phyloP scores from a whole-genome alignment of 2,888 invertebrate species.

The Melanchra persicariae region DNA sequence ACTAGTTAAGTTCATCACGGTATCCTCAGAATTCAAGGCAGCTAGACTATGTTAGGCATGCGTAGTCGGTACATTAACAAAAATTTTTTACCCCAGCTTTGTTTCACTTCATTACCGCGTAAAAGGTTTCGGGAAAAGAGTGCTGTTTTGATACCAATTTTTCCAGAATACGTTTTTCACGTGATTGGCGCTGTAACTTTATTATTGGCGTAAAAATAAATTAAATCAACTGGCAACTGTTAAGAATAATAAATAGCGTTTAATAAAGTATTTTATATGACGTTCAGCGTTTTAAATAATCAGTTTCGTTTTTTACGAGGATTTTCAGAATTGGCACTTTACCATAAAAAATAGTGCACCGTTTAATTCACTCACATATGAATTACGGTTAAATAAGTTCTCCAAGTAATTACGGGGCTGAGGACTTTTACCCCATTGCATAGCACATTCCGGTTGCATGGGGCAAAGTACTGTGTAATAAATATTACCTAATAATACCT shows the following conservation, averaged over 20 bases:
- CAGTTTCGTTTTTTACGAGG: constrained; percentile 4
- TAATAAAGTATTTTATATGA: background rate
- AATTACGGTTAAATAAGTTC: constrained; percentile 37
- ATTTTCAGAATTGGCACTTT: background rate
- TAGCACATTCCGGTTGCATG: constrained; percentile 41
- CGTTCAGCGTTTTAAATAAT: constrained; percentile 1
- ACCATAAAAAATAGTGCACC: constrained; percentile 4
- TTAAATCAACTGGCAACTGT: constrained; percentile 14
- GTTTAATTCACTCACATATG: constrained; percentile 23
- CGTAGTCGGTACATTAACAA: constrained; percentile 10
- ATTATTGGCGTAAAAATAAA: constrained; percentile 23
- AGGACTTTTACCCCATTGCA: constrained; percentile 20
- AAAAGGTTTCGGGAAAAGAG: constrained; percentile 11
- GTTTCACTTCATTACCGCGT: constrained; percentile 25
- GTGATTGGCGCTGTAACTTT: constrained; percentile 25
- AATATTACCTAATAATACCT: constrained; percentile 53
- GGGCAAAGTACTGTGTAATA: constrained; percentile 41
- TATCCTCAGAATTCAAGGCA: constrained; percentile 22
- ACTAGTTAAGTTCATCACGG: constrained; percentile 39
- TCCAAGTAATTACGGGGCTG: constrained; percentile 35
- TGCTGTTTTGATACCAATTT: constrained; percentile 1
- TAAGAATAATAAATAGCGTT: constrained; percentile 15
- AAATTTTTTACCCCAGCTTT: constrained; percentile 29
- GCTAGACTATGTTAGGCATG: constrained; percentile 21
- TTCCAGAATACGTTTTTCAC: constrained; percentile 6